Conservation (phyloP, 2,888 invertebrate species). For the Netelia inedita region DNA sequence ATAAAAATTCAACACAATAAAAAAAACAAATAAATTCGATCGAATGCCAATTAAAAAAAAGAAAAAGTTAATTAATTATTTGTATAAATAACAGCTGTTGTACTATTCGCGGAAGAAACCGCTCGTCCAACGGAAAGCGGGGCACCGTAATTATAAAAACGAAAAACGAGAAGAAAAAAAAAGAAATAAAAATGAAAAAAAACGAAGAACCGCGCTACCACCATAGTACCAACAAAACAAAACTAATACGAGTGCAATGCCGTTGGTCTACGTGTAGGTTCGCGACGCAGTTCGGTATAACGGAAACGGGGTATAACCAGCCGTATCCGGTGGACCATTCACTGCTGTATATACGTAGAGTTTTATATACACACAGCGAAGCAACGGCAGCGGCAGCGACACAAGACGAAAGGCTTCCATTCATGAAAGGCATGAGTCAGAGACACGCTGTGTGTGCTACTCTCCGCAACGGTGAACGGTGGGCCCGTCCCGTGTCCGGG, state of each 20-base stretch:
- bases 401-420: slow-evolving; percentile 81
- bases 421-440: slow-evolving; percentile 82
- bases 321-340: slow-evolving; percentile 83
- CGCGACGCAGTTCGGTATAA: slow-evolving; percentile 77
- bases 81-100: too few relatives aligned
- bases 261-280: slow-evolving; percentile 53
- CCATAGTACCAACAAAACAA: slow-evolving; percentile 5
- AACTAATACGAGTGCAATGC: slow-evolving; percentile 40
- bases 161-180: background rate
- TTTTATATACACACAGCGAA: slow-evolving; percentile 20
- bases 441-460: slow-evolving; percentile 56
- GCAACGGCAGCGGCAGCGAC: slow-evolving; percentile 54
- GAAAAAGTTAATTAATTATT: background rate
- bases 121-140: too few relatives aligned
- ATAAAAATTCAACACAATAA: background rate
- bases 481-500: slow-evolving; percentile 54
- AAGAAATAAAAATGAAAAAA: background rate
- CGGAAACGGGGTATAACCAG: slow-evolving; percentile 83
- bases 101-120: too few relatives aligned
- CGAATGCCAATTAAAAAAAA: background rate
- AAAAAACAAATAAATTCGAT: background rate
- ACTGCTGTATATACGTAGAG: slow-evolving; percentile 65
- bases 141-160: background rate
- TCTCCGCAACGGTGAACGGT: slow-evolving; percentile 65
- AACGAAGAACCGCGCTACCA: background rate